Percentiles rank a stretch among this genome's conserved stretches.
phyloP scores from a whole-genome alignment of 1,140 invertebrate genomes.

The Melipona quadrifasciata region DNA sequence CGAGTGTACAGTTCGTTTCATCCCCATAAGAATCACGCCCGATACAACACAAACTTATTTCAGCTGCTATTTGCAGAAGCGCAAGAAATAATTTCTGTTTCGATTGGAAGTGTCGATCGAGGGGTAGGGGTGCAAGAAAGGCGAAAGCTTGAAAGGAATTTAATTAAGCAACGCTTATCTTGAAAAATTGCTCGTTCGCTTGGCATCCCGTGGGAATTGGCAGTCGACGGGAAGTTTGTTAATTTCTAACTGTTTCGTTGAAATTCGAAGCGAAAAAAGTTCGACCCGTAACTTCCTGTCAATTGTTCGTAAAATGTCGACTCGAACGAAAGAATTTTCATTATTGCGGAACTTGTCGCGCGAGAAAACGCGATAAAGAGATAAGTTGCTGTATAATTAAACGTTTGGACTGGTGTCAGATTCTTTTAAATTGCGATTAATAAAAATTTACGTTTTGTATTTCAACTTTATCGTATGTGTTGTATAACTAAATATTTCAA shows the following conservation, averaged over 20 bases:
- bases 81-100: background rate
- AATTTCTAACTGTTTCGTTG: constrained; percentile 1
- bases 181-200: constrained; percentile 2
- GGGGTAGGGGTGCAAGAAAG: background rate
- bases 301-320: background rate
- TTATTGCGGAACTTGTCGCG: too few species aligned
- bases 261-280: background rate
- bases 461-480: too few species aligned
- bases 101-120: background rate
- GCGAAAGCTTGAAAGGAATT: constrained; percentile 1
- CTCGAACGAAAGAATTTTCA: background rate
- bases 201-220: background rate
- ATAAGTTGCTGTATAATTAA: background rate
- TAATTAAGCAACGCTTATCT: constrained; percentile 19
- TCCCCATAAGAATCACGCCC: background rate
- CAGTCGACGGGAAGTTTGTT: constrained; percentile 1
- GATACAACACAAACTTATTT: background rate
- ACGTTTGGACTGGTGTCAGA: too few species aligned
- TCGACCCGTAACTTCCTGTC: background rate
- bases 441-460: too few species aligned
- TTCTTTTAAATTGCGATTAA: too few species aligned
- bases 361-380: background rate
- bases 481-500: too few species aligned
- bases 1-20: too few species aligned
- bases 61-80: background rate